Evolutionary conservation across 2,113 vertebrate species (phyloP).

Genomic region (Damaliscus lunatus): DNA sequence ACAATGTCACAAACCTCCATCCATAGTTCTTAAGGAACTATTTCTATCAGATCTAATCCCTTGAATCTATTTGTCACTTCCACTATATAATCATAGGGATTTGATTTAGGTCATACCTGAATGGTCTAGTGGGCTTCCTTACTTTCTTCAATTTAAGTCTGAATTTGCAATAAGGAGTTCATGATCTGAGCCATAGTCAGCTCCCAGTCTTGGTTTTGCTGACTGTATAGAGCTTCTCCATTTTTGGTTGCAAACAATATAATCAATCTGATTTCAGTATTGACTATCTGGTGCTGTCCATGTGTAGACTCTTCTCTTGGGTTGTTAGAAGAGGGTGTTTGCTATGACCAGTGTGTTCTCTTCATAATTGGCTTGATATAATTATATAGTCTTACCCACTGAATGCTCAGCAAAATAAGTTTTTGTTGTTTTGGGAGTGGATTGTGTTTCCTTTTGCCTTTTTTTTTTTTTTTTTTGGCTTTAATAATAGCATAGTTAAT

Average conservation of each 20-base stretch:
- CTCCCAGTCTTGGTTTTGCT: background rate
- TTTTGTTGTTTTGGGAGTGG: background rate
- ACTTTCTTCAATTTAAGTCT: background rate
- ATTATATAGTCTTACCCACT: background rate
- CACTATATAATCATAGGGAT: background rate
- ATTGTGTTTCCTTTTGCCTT: background rate
- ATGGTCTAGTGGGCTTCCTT: background rate
- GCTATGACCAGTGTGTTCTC: background rate
- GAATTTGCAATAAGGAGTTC: background rate
- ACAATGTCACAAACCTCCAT: background rate
- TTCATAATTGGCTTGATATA: background rate
- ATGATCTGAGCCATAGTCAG: background rate
- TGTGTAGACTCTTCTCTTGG: background rate
- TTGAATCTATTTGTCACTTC: background rate
- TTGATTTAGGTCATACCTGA: background rate
- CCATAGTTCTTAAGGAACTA: background rate
- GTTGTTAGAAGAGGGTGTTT: background rate
- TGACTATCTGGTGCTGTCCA: background rate
- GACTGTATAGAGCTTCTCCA: background rate
- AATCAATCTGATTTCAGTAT: background rate
- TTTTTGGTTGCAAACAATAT: background rate
- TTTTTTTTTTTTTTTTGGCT: background rate
- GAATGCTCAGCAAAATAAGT: background rate
- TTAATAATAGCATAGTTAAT: background rate
- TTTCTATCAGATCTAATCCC: background rate